Base-by-base conservation (phyloP, 1,140 invertebrate genomes). In the Drosophila biarmipes region DNA sequence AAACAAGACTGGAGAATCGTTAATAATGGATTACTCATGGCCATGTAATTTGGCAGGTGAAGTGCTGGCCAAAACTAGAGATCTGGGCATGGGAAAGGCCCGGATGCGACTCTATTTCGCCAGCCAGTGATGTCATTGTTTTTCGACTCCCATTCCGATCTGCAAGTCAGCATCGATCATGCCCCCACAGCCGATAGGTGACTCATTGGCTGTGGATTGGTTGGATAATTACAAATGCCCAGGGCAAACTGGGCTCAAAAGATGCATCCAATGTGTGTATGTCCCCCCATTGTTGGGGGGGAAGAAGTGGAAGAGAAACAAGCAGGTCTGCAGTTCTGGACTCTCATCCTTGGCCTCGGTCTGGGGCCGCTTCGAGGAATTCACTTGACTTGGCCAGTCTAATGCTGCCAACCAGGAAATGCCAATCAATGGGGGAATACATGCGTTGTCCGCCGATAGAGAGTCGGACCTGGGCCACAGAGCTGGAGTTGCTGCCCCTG, bases 331-430 rank as follows among this genome's bases (percentile, higher is more conserved):
- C 58, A 29, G 61, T 52, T 51, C 27, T 61, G 57, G 34, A n/a
- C 5, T 7, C 54, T 78, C 79, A 69, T 75, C 79, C 59, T 62
- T 82, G 29, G 29, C 24, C 24, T 24, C 24, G 57, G 69, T 35
- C 56, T 31, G 35, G 35, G 38, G 34, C 49, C 51, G 67, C 63
- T 90, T 89, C 84, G 80, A 84, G 84, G 84, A 89, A 89, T 89
- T 84, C 84, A 89, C 82, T 89, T 87, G 84, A 87, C 79, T 79
- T 82, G 81, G 69, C 68, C 81, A 76, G 74, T 78, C 81, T 86
- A 86, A 87, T 86, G 82, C 82, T 74, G 75, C 52, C 80, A 90
- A 90, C 89, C 89, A 90, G 89, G 89, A 90, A 90, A 90, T 90
- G 89, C 89, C 89, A 90, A 90, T 90, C 89, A 90, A 90, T 90